Evolutionary conservation across 1,140 invertebrate genomes (phyloP), one percentile per base, ranked within the genome.

Genomic region (Kradibia gibbosae): DNA sequence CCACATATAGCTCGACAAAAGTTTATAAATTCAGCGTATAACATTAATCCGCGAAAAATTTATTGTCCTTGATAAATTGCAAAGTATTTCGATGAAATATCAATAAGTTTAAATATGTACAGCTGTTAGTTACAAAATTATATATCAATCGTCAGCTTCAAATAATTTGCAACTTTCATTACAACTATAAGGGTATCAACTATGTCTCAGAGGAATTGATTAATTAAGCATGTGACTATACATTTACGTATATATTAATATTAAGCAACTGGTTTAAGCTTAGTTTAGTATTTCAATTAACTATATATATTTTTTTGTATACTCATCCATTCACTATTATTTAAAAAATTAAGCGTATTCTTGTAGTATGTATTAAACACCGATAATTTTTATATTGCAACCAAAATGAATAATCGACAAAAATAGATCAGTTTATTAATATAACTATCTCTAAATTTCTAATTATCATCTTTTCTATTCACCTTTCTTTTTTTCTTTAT

Each of bases 1-100:
- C 7, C 4, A 20, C 17, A 31, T 39, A 62, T 25, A 34, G 3
- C 1, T 20, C 2, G 0, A 8, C 3, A 17, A 34, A 39, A 67
- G 62, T 67, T 67, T 39, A 67, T 39, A 67, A 67, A 67, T 67
- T 39, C 62, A n/a, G 5, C 36, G 2, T 5, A 11, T 36, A 10
- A 39, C 36, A 42, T 48, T 60, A 42, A 60, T 42, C 34, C 25
- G 31, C 39, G 11, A 42, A 60, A 76, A 62, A 45, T 75, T 36
- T 28, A 75, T 57, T 25, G 20, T 39, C 34, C 17, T 67, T 67
- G 17, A 67, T 39, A 36, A 15, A 39, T 67, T 67, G 39, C n/a
- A n/a, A 67, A 39, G 34, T 36, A 67, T 39, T 67, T 39, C 15
- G 62, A 39, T 67, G 36, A 67, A 67, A 67, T 39, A 67, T 39